Base-by-base conservation (phyloP, 2,797 vertebrate species). In the Rhinogobio ventralis region DNA sequence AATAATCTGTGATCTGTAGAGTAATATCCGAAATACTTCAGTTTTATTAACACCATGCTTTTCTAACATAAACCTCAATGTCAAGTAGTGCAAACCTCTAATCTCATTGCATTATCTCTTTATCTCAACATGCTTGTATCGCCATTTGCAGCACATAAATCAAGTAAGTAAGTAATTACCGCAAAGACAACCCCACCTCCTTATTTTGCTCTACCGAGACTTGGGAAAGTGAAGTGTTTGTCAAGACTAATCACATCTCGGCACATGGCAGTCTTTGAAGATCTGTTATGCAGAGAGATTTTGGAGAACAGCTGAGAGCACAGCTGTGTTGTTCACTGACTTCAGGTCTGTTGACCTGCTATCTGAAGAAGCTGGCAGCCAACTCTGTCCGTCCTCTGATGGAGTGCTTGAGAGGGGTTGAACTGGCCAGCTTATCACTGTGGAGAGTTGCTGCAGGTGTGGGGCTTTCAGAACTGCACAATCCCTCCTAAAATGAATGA, bases 221-320 rank as follows among this genome's bases (percentile, higher is more conserved):
- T 15, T 69, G 33, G n/a, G 23, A 25, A 69, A 71, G 79, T 4
- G 49, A 69, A 71, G 79, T 25, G 46, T 81, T 81, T 81, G 78
- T 80, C 46, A 53, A 55, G 66, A 81, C 23, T 53, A 69, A 69
- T 81, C 79, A 53, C 33, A 53, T 39, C 49, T 81, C 49, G 6
- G 66, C 30, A 81, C 66, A 11, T 14, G 33, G 66, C 64, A 39
- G 30, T 46, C 46, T n/a, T 55, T 81, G 66, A 57, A 81, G 79
- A 23, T 81, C 49, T 69, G 79, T 81, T 81, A 81, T 68, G 30
- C 79, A 71, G n/a, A n/a, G 30, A 81, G 79, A n/a, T 39, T 81
- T 81, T 55, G 49, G 60, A 66, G 77, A 79, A 79, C 77, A 79
- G 77, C 60, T 79, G 60, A 79, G 60, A 66, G 60, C 77, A 79